A percentile compares a stretch with the other conserved stretches of the same genome.
Evolutionary conservation across 2,113 vertebrate genomes (phyloP).

Genomic region (Phainopepla nitens): DNA sequence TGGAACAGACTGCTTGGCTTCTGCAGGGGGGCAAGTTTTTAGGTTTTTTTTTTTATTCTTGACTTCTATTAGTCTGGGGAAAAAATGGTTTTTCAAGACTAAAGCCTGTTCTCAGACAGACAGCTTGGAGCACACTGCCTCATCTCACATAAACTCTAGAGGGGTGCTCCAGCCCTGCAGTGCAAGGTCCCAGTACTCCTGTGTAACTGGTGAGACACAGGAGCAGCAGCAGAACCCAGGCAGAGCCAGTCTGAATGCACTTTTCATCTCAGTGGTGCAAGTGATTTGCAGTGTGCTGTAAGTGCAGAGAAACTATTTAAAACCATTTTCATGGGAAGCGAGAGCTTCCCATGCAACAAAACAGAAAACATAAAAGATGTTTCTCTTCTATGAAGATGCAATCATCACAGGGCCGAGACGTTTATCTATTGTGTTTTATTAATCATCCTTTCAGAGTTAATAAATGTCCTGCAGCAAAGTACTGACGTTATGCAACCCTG

Average conservation of each 20-base stretch:
- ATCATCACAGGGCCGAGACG: background rate
- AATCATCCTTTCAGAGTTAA: background rate
- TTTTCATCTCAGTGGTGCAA: background rate
- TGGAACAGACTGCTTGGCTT: background rate
- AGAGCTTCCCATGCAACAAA: background rate
- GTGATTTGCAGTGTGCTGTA: background rate
- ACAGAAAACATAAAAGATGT: background rate
- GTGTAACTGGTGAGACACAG: background rate
- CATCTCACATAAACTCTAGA: background rate
- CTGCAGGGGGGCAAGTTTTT: background rate
- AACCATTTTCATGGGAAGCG: background rate
- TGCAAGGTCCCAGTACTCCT: rapidly evolving
- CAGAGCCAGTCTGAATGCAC: background rate
- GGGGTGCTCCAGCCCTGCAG: background rate
- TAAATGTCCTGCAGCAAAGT: background rate
- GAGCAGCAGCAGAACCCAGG: background rate
- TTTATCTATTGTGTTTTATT: background rate
- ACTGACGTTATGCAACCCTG: background rate
- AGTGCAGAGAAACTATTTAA: background rate
- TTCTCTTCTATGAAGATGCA: background rate
- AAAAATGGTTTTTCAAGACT: background rate
- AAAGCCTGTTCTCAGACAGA: background rate
- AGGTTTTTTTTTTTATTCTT: background rate
- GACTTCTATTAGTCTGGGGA: background rate
- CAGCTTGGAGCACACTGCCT: background rate